Evolutionary conservation across 1,140 invertebrate genomes (phyloP).

Genomic region (Subanguina moxae): DNA sequence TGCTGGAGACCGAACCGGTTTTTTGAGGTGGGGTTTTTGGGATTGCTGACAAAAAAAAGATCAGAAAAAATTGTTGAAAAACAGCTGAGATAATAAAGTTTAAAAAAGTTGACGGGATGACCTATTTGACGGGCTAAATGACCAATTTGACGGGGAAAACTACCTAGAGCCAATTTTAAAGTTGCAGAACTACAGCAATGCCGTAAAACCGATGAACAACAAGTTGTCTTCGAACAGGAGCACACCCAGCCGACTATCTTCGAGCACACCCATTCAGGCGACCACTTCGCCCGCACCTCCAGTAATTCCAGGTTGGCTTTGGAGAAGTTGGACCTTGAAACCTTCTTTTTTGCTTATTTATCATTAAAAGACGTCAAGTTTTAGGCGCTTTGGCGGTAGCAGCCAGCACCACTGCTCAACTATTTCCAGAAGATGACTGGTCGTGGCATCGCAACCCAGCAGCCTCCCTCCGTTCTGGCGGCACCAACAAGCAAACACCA

Average conservation of each 20-base stretch:
- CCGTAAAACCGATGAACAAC: not conserved
- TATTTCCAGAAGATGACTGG: conserved; percentile 56
- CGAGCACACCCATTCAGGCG: not conserved
- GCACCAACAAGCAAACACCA: conserved; percentile 58
- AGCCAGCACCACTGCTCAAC: conserved; percentile 51
- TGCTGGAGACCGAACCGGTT: too few species aligned
- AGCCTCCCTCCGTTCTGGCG: conserved; percentile 55
- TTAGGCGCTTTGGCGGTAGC: conserved; percentile 57
- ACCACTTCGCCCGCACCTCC: not conserved
- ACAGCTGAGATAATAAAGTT: too few species aligned
- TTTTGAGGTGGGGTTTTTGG: too few species aligned
- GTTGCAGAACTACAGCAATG: not conserved
- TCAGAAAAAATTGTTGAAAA: not conserved
- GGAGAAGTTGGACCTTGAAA: too few species aligned
- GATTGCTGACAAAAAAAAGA: too few species aligned
- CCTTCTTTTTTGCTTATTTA: not conserved
- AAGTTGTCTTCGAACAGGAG: not conserved
- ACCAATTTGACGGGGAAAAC: too few species aligned
- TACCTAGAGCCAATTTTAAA: not conserved
- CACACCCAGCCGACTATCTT: not conserved
- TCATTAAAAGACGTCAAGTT: conserved; percentile 15
- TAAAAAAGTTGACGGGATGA: too few species aligned
- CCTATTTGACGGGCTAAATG: too few species aligned
- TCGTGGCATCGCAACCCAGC: conserved; percentile 57
- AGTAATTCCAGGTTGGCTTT: not conserved